These are phyloP conservation scores for Thripadectes ignobilis DNA, from an alignment of 2,797 vertebrate genomes.

Conservation along the genomic window DNA sequence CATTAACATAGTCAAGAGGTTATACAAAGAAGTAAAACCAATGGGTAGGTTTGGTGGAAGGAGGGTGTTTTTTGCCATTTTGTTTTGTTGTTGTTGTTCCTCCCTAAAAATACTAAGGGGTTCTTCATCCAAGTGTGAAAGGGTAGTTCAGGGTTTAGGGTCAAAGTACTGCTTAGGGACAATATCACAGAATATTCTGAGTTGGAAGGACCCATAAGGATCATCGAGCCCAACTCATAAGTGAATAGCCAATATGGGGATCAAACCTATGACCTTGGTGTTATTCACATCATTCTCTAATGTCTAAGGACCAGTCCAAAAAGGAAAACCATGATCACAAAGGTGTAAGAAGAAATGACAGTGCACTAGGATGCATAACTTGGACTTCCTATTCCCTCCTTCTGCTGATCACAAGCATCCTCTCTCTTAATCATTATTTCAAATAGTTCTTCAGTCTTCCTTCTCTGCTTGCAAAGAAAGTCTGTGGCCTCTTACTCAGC, in stretches of 20 bases:
- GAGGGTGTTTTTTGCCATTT: fast-evolving
- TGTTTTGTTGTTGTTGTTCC: too few species aligned
- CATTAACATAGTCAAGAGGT: neutral
- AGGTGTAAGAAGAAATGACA: neutral
- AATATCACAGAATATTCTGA: neutral
- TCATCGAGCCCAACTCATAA: neutral
- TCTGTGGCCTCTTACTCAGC: neutral
- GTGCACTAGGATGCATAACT: neutral
- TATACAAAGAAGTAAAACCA: neutral
- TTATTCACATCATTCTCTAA: neutral
- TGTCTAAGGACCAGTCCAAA: neutral
- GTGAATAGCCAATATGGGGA: neutral
- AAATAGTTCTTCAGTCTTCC: neutral
- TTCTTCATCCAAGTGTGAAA: neutral
- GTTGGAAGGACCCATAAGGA: neutral
- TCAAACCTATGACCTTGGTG: neutral
- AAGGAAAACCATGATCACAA: neutral
- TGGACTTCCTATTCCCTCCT: neutral
- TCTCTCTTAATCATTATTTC: neutral
- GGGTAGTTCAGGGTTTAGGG: neutral
- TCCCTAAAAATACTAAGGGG: neutral
- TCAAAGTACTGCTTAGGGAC: neutral
- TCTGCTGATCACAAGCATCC: neutral
- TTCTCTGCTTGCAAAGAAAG: neutral
- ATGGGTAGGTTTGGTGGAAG: neutral